Conservation (phyloP, 2,888 invertebrate species). For the Abscondita cerata region DNA sequence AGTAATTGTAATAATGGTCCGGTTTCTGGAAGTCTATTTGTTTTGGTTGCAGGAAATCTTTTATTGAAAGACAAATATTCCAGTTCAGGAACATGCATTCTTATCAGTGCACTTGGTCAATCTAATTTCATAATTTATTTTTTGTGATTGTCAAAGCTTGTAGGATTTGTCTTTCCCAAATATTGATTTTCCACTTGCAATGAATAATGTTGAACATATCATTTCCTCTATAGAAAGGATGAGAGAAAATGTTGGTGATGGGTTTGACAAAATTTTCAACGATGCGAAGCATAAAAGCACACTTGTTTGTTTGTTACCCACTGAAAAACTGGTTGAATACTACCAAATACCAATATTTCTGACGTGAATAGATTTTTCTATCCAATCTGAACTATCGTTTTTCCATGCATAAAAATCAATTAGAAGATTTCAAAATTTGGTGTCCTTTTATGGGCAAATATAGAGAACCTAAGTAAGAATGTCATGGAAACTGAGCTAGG, state of each 20-base stretch:
- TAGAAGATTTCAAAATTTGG: background rate
- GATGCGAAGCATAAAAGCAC: background rate
- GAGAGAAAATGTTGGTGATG: too few species aligned
- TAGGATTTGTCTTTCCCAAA: background rate
- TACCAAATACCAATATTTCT: background rate
- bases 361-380: background rate
- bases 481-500: background rate
- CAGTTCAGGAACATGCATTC: background rate
- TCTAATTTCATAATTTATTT: background rate
- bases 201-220: too few species aligned
- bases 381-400: background rate
- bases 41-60: background rate
- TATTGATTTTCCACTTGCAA: too few species aligned
- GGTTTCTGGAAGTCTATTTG: background rate
- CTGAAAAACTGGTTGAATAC: background rate
- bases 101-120: background rate
- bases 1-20: background rate
- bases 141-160: background rate
- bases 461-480: background rate
- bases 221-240: too few species aligned
- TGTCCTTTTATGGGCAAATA: background rate
- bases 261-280: too few species aligned
- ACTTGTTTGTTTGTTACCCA: too few species aligned
- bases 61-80: background rate
- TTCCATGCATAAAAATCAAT: background rate